Conservation (phyloP, 2,888 invertebrate species). For the Hirtodrosophila duncani region DNA sequence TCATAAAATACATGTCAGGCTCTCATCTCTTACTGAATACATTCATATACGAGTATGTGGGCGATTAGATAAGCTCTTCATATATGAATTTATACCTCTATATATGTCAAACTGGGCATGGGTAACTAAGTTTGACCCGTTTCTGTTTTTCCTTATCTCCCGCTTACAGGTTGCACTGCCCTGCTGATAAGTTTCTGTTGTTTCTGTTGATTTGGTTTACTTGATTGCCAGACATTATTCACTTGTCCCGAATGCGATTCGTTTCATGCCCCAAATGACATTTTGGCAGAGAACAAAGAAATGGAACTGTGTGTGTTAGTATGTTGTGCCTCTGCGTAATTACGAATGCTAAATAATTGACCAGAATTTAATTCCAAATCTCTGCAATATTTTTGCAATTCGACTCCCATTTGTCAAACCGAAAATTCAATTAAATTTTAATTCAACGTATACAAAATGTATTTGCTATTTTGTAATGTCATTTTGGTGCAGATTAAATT, state of each 20-base stretch:
- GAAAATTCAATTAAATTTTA: conserved; percentile 39
- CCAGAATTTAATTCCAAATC: too few species aligned
- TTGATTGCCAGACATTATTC: too few species aligned
- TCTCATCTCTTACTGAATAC: conserved; percentile 15
- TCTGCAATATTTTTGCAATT: too few species aligned
- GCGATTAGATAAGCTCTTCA: conserved; percentile 58
- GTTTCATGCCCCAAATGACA: neutral
- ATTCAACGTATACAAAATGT: conserved; percentile 15
- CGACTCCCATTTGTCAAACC: too few species aligned
- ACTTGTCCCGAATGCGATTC: conserved; percentile 25
- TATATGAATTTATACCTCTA: too few species aligned
- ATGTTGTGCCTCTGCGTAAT: conserved; percentile 7
- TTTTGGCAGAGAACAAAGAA: too few species aligned
- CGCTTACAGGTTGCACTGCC: conserved; percentile 5
- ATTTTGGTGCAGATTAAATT: conserved; percentile 1
- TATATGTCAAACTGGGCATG: neutral
- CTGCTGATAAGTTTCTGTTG: too few species aligned
- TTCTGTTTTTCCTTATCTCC: conserved; percentile 18
- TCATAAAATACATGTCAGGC: too few species aligned
- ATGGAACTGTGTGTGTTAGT: too few species aligned
- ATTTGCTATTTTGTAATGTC: conserved; percentile 8
- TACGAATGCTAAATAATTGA: conserved; percentile 24
- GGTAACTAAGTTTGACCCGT: conserved; percentile 8
- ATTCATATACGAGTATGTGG: conserved; percentile 13
- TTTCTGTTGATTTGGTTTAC: too few species aligned